Percentiles rank a stretch among this genome's conserved stretches.
Evolutionary conservation across 2,888 invertebrate species (phyloP).

Genomic region (Morpho helenor): DNA sequence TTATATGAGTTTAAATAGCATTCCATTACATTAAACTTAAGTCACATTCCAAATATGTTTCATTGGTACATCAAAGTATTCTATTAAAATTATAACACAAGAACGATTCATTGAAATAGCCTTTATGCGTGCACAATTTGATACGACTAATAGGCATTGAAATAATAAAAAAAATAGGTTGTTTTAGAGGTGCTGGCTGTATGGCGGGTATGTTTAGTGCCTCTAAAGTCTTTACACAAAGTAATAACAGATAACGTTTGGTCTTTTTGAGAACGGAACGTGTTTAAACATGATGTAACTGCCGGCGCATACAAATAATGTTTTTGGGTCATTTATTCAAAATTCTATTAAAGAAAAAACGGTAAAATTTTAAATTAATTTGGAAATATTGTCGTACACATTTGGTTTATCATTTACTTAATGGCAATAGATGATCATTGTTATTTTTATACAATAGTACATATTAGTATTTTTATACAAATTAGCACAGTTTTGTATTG

Average conservation of each 20-base stretch:
- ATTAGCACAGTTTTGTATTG: no score
- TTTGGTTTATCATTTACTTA: no score
- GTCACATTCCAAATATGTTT: constrained; percentile 18
- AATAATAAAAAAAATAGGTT: constrained; percentile 67
- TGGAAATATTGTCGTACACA: no score
- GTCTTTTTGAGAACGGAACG: constrained; percentile 4
- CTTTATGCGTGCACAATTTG: constrained; percentile 69
- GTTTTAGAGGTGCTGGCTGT: constrained; percentile 44
- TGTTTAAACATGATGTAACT: constrained; percentile 6
- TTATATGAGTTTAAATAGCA: constrained; percentile 18
- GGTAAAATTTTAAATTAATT: no score
- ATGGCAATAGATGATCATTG: no score
- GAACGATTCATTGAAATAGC: constrained; percentile 21
- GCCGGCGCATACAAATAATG: constrained; percentile 12
- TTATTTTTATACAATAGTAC: no score
- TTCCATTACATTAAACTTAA: constrained; percentile 19
- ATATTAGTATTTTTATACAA: no score
- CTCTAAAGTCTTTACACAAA: neutral
- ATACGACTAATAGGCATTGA: constrained; percentile 66
- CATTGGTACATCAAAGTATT: constrained; percentile 18
- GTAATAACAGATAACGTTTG: neutral
- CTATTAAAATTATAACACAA: constrained; percentile 24
- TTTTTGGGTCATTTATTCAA: no score
- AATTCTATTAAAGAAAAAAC: no score
- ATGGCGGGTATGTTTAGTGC: constrained; percentile 12